Base-by-base conservation (phyloP, 2,888 invertebrate genomes). In the Ferrisia virgata region DNA sequence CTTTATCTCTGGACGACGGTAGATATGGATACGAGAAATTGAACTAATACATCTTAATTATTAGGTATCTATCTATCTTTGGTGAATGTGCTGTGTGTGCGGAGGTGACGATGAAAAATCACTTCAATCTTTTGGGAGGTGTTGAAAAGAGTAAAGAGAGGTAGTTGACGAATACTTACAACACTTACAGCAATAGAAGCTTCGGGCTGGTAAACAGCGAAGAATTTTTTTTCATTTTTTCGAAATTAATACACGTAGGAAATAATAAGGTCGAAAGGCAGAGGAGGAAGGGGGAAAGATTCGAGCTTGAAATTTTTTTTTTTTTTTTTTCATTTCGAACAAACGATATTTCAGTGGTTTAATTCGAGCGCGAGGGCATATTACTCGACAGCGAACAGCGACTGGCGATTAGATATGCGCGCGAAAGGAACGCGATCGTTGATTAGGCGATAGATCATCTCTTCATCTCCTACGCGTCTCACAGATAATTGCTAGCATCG, bases 31-130 rank as follows among this genome's bases (percentile, higher is more conserved):
- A 31, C 36, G 33, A 33, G 72, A 33, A 33, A 31, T 72, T 33
- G 72, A 33, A 9, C 72, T 72, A 72, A 72, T 72, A 72, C 72
- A 33, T 72, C 72, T 31, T 72, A 72, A 72, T 72, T 72, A 72
- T 72, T 72, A 72, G 72, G 72, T 72, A 72, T 5, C 47, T 6
- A 47, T n/a, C 3, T 11, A 40, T 40, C 5, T n/a, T n/a, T n/a
- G 40, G 11, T 40, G 13, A 11, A 13, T 53, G 18, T 53, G 18
- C 53, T 53, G 64, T 18, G 6, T 58, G 11, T 64, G 72, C 72
- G n/a, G 72, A 72, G 72, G 72, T 33, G 72, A 72, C 28, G 28
- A n/a, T 28, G 25, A 28, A 64, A 28, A 28, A 64, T 47, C 9
- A n/a, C n/a, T 47, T 18, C 47, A 9, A 11, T 11, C 13, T 4